Conservation (phyloP, 2,113 vertebrate genomes). For the Perca schrenkii region DNA sequence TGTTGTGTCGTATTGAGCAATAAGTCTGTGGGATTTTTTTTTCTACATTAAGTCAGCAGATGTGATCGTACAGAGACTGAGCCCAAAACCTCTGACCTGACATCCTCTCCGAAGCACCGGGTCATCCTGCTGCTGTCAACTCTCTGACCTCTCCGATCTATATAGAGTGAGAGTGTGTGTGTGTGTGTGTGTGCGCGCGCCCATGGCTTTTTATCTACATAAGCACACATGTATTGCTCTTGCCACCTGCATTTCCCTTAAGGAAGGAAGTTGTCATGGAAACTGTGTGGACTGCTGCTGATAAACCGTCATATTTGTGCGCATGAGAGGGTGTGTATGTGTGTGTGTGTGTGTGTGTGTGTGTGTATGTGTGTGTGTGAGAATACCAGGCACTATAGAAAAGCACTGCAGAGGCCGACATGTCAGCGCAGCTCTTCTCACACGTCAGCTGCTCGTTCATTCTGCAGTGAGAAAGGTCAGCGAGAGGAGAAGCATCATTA, state of each 20-base stretch:
- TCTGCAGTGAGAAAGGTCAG: constrained; percentile 61
- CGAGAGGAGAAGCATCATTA: constrained; percentile 54
- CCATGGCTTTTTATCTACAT: background rate
- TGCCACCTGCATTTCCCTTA: background rate
- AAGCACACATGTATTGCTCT: background rate
- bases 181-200: background rate
- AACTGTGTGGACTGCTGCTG: constrained; percentile 15
- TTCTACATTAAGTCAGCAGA: background rate
- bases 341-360: background rate
- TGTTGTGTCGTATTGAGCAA: background rate
- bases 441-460: constrained; percentile 21
- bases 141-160: background rate
- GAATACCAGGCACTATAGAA: background rate
- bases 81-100: constrained; percentile 8
- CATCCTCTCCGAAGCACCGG: background rate
- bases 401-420: background rate
- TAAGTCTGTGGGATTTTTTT: background rate
- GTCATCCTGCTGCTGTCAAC: background rate
- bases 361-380: background rate
- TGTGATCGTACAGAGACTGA: background rate
- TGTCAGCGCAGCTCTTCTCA: constrained; percentile 24
- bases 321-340: background rate
- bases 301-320: constrained; percentile 6
- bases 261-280: background rate
- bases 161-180: background rate